Evolutionary conservation across 2,113 vertebrate genomes (phyloP).

Genomic region (Myiagra hebetior): DNA sequence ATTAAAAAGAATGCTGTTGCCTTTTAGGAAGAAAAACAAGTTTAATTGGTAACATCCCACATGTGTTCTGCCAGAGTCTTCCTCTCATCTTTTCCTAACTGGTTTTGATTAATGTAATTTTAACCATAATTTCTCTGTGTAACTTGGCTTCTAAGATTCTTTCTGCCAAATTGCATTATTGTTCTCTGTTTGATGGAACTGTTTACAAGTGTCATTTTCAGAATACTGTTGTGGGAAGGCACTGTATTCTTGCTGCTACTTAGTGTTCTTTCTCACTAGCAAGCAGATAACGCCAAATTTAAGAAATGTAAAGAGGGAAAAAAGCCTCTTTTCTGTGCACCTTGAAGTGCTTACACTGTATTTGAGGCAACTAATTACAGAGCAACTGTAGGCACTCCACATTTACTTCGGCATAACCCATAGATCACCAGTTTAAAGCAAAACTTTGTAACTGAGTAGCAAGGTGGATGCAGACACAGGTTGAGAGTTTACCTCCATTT

Average conservation of each 20-base stretch:
- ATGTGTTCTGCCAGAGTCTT: conserved; percentile 38
- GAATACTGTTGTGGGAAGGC: background rate
- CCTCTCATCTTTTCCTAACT: conserved; percentile 63
- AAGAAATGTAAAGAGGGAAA: background rate
- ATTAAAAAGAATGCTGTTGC: conserved; percentile 51
- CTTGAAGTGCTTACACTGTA: background rate
- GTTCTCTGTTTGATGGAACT: conserved; percentile 25
- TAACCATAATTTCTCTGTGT: conserved; percentile 31
- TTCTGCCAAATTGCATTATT: conserved; percentile 25
- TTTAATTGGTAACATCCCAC: conserved; percentile 64
- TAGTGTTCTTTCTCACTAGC: background rate
- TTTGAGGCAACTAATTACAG: background rate
- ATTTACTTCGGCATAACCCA: background rate
- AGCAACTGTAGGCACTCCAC: background rate
- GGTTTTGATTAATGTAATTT: conserved; percentile 61
- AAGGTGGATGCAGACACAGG: background rate
- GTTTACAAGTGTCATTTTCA: conserved; percentile 43
- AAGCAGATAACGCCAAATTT: background rate
- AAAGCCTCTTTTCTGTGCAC: fast-evolving
- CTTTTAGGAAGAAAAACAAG: conserved; percentile 65
- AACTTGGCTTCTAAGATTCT: conserved; percentile 34
- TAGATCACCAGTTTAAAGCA: background rate
- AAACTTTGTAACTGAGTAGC: background rate
- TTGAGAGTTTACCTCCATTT: background rate
- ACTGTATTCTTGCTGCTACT: background rate